Evolutionary conservation across 2,888 invertebrate species (phyloP), one percentile per base, ranked within the genome.

Genomic region (Dryadula phaetusa): DNA sequence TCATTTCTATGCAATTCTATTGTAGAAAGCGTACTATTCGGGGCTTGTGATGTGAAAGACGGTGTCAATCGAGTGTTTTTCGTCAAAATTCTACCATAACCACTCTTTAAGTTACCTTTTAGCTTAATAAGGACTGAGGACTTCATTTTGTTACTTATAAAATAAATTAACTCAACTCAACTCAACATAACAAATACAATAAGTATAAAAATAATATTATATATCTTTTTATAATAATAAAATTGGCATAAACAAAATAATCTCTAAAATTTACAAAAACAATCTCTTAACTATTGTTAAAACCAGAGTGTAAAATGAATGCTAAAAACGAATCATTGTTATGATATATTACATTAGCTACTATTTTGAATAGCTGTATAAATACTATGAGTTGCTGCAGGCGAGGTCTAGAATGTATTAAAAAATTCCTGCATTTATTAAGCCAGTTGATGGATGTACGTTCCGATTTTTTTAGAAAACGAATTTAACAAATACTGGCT

Each of bases 401-500:
- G 46, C 46, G 56, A 25, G 37, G 64, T 58, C 47, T 32, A 42
- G 58, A 65, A 42, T 32, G 42, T 49, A 64, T 52, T 65, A 40
- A 49, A 64, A 65, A 65, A 60, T 49, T 65, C 60, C 58, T 18
- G 56, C 64, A 58, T 64, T 56, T 58, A 58, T 64, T 58, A 58
- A 64, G 40, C 40, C 53, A 28, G 47, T 64, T 58, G 64, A 64
- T 64, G 64, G 58, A 64, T 64, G 58, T 49, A 54, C 53, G 44
- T 54, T 54, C 25, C 34, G 56, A 58, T 58, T 64, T 64, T 60
- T 65, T 65, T 61, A 42, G 52, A 60, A 52, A 65, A 65, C 54
- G 53, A 56, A 49, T 49, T 58, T 53, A 58, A 60, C 56, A 63
- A 62, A 60, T 42, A 53, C 58, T 53, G 63, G 58, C 66, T 67